Evolutionary conservation across 2,113 vertebrate genomes (phyloP), one percentile per base, ranked within the genome.

Genomic region (Clupea harengus): DNA sequence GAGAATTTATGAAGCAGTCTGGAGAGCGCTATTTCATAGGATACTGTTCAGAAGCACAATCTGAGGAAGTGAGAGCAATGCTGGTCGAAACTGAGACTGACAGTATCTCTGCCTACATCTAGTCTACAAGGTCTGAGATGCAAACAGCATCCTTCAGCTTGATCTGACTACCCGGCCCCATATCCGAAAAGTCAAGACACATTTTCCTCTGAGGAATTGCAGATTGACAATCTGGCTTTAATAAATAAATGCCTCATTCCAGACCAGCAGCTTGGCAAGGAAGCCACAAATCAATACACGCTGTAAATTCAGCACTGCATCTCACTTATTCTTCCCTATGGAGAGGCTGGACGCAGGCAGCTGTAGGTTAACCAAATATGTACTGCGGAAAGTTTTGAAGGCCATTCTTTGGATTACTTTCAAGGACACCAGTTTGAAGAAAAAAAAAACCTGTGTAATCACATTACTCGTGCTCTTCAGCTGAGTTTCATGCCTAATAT

Each of bases 231-330:
- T 78, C 84, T 49, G 46, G 1, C 18, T 52, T 80, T 83, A 32
- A 78, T 78, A 39, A 78, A 88, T 72, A 88, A 89, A 89, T 85
- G 81, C 67, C 83, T 85, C 11, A 46, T 54, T 85, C 85, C 45
- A 45, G 50, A n/a, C 60, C 81, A 32, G 67, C 47, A 52, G 60
- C 82, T 85, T 6, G 45, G 44, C 18, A 5, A 84, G 45, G 52
- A 85, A 84, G 78, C 6, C 64, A 84, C 75, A 44, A 83, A 90
- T 88, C 84, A 32, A 87, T 88, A 87, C 87, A 83, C n/a, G 84
- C 45, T 87, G 82, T 85, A 85, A 86, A 86, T 86, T 82, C 81
- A 86, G 57, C 81, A n/a, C 46, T 45, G 82, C 46, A 82, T 82
- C 82, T 87, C 82, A 17, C 50, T 85, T 81, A 85, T 54, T 25